phyloP scores from a whole-genome alignment of 2,797 vertebrate species.

The Aplochiton taeniatus region DNA sequence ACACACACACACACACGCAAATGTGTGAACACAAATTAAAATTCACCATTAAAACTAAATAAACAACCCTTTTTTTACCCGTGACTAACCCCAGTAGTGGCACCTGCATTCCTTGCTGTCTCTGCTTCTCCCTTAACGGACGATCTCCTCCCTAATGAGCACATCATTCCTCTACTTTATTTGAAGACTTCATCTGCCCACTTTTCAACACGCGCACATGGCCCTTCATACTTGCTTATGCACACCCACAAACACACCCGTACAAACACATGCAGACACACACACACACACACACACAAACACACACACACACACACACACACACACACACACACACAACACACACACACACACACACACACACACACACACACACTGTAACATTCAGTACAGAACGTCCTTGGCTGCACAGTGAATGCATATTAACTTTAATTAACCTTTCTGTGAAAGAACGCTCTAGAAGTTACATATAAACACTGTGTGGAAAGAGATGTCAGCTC shows the following conservation, averaged over 20 bases:
- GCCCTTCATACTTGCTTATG: too few relatives aligned
- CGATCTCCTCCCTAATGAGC: constrained; percentile 38
- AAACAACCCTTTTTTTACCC: too few relatives aligned
- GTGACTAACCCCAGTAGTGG: neutral
- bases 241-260: too few relatives aligned
- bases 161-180: constrained; percentile 30
- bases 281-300: neutral
- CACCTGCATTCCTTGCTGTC: neutral
- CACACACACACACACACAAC: neutral
- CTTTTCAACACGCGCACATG: neutral
- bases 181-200: constrained; percentile 8
- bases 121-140: constrained; percentile 6
- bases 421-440: too few relatives aligned
- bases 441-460: too few relatives aligned
- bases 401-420: too few relatives aligned
- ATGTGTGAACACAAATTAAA: neutral
- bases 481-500: too few relatives aligned
- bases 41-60: too few relatives aligned
- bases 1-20: neutral
- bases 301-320: constrained; percentile 2
- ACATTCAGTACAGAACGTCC: neutral
- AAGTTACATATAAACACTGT: too few relatives aligned
- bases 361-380: neutral
- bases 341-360: constrained; percentile 4
- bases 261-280: neutral